Conservation (phyloP, 2,797 vertebrate species). For the Danio choprae region DNA sequence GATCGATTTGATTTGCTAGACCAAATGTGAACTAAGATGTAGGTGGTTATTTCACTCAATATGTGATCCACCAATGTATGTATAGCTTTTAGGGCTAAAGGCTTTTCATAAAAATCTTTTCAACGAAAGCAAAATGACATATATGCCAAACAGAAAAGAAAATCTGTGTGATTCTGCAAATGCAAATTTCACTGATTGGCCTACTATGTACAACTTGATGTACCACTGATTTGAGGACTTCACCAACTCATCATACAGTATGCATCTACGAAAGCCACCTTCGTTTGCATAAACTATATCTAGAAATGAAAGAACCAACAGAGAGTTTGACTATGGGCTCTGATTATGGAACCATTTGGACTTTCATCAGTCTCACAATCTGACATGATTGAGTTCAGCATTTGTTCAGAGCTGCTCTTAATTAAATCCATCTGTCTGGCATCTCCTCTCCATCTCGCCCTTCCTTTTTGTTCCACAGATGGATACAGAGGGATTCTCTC, state of each 20-base stretch:
- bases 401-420: conserved; percentile 15
- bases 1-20: background rate
- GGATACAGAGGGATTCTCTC: conserved; percentile 13
- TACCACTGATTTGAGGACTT: conserved; percentile 20
- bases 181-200: conserved; percentile 15
- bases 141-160: background rate
- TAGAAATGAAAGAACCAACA: background rate
- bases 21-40: background rate
- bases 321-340: background rate
- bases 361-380: conserved; percentile 32
- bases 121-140: background rate
- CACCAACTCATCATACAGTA: background rate
- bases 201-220: background rate
- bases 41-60: background rate
- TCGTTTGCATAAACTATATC: background rate
- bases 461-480: conserved; percentile 30
- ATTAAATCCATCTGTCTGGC: conserved; percentile 33
- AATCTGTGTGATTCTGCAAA: conserved; percentile 2
- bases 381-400: conserved; percentile 24
- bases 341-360: conserved; percentile 27
- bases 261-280: conserved; percentile 3
- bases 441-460: background rate
- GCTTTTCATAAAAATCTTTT: background rate
- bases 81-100: background rate
- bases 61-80: background rate